Evolutionary conservation across 2,113 vertebrate species (phyloP).

Genomic region (Plestiodon gilberti): DNA sequence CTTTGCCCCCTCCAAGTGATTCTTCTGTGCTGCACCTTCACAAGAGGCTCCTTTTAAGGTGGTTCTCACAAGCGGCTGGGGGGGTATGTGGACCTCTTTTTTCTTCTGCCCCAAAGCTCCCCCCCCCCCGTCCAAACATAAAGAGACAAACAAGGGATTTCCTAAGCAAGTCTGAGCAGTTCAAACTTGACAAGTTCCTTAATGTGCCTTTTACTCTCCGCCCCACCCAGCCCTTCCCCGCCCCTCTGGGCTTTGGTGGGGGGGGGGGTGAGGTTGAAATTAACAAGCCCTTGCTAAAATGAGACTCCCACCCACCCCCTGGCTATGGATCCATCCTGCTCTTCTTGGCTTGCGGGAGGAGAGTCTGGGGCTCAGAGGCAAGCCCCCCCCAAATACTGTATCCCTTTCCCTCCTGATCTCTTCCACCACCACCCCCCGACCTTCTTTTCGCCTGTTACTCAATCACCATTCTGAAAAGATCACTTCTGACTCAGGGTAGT

Average conservation of each 20-base stretch:
- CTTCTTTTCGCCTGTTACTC: slow-evolving; percentile 12
- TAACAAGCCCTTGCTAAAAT: background rate
- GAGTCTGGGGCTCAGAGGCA: background rate
- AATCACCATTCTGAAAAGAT: slow-evolving; percentile 7
- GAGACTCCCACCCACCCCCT: background rate
- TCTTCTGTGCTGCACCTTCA: background rate
- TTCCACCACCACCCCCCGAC: background rate
- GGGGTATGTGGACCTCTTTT: fast-evolving
- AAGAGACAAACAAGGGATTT: slow-evolving; percentile 53
- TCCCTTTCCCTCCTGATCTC: background rate
- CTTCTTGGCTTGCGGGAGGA: background rate
- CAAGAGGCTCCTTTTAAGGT: background rate
- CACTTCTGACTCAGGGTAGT: slow-evolving; percentile 23
- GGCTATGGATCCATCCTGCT: background rate
- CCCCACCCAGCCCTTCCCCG: slow-evolving; percentile 83
- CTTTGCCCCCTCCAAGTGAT: background rate
- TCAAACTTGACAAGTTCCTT: slow-evolving; percentile 87
- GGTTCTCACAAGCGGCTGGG: background rate
- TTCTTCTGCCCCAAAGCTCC: too few species aligned
- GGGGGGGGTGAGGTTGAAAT: slow-evolving; percentile 8
- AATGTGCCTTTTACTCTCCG: slow-evolving; percentile 66
- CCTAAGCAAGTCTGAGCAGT: slow-evolving; percentile 84
- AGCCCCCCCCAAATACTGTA: background rate
- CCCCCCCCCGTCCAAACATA: slow-evolving; percentile 55
- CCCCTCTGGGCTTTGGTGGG: slow-evolving; percentile 34